Evolutionary conservation across 1,140 invertebrate species (phyloP), one percentile per base, ranked within the genome.

Genomic region (Chironomus tepperi): DNA sequence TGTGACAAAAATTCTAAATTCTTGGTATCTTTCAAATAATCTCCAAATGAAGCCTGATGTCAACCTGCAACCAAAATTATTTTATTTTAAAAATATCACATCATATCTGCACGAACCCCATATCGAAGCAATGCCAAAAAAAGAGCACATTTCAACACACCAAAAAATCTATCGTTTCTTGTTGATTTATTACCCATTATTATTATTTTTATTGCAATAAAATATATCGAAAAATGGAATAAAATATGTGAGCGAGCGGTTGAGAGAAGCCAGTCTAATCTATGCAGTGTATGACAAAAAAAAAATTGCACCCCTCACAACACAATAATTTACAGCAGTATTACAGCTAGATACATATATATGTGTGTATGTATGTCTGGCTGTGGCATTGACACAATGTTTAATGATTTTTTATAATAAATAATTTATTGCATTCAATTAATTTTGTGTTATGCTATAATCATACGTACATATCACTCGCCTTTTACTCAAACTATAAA

Each of bases 401-500:
- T 19, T 70, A 70, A 70, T 70, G 65, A 70, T 70, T 70, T 70
- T 70, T 18, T 21, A 70, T 10, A 70, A 70, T 70, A 70, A 70
- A 70, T 70, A 70, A 70, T 70, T 70, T 70, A 70, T 70, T 70
- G 65, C 65, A 70, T 70, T 70, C 65, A 70, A 70, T 70, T 70
- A 70, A 70, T 70, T 18, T 18, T 70, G 18, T 70, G 65, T 70
- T 18, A 19, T 21, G 65, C 65, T 70, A 16, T 70, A 21, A 18
- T 70, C 65, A 70, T 70, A 21, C 64, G n/a, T 70, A 21, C n/a
- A 57, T n/a, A 57, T 57, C 47, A n/a, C 47, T n/a, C n/a, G 8
- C 47, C 12, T 15, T 57, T 34, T 34, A 5, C 24, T 5, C 3
- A 3, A n/a, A n/a, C 47, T 34, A 34, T 34, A 34, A 34, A 34